phyloP scores from a whole-genome alignment of 2,113 vertebrate species.

The Sisor rabdophorus region DNA sequence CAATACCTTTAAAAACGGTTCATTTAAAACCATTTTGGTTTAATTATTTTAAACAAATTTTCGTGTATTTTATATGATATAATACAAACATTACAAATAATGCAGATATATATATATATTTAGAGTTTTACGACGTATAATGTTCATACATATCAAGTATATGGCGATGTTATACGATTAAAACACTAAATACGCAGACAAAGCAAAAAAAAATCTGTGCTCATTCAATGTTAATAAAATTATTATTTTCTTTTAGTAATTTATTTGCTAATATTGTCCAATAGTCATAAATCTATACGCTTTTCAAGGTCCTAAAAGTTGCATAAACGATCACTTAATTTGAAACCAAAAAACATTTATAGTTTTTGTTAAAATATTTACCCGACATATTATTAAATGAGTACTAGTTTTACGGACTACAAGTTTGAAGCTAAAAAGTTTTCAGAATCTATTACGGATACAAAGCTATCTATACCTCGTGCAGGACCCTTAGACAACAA shows the following conservation, averaged over 20 bases:
- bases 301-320: conserved; percentile 36
- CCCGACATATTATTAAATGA: neutral
- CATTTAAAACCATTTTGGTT: too few species aligned
- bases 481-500: conserved; percentile 61
- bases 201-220: too few species aligned
- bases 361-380: neutral
- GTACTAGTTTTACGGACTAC: neutral
- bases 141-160: neutral
- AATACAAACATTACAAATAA: neutral
- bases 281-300: neutral
- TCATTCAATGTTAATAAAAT: neutral
- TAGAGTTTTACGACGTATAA: neutral
- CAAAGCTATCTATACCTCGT: neutral
- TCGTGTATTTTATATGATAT: neutral
- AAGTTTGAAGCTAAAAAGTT: too few species aligned
- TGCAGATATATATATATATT: neutral
- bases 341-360: neutral
- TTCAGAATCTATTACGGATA: neutral
- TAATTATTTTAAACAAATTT: neutral
- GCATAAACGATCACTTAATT: neutral
- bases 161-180: neutral
- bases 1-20: neutral
- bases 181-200: neutral
- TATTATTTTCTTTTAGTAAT: neutral
- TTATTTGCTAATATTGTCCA: neutral